Percentiles rank a stretch among this genome's conserved stretches.
Evolutionary conservation across 2,888 invertebrate species (phyloP).

Genomic region (Alitta virens): DNA sequence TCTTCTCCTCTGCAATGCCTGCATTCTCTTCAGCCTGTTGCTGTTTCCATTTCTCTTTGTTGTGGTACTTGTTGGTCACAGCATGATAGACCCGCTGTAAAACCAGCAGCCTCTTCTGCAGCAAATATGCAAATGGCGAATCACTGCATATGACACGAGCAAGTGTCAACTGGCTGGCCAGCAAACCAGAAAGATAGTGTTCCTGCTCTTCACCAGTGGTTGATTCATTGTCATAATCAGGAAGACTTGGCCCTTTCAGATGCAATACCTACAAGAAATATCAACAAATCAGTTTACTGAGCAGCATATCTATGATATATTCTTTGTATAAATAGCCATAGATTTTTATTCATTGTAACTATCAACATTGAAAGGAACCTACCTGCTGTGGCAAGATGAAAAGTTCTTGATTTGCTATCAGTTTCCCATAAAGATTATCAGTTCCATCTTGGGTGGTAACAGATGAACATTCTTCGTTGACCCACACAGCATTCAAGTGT

Average conservation of each 20-base stretch:
- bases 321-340: too few species aligned
- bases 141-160: slow-evolving; percentile 63
- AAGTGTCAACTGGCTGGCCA: slow-evolving; percentile 62
- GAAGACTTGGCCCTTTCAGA: slow-evolving; percentile 56
- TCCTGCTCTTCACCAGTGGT: slow-evolving; percentile 61
- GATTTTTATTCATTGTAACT: background rate
- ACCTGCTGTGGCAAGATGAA: slow-evolving; percentile 40
- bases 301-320: too few species aligned
- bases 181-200: slow-evolving; percentile 60
- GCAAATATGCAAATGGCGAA: slow-evolving; percentile 63
- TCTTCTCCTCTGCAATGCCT: slow-evolving; percentile 3
- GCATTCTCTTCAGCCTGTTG: slow-evolving; percentile 5
- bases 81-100: slow-evolving; percentile 65
- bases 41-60: slow-evolving; percentile 16
- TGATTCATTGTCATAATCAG: slow-evolving; percentile 63
- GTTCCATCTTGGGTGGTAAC: slow-evolving; percentile 62
- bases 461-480: slow-evolving; percentile 63
- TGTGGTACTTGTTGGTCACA: slow-evolving; percentile 62
- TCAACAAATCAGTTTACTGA: too few species aligned
- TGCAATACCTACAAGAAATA: slow-evolving; percentile 41
- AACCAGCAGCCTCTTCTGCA: slow-evolving; percentile 63
- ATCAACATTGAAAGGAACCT: background rate
- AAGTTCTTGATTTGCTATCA: slow-evolving; percentile 60
- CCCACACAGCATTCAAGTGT: slow-evolving; percentile 64
- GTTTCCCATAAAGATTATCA: slow-evolving; percentile 61